A percentile compares a stretch with the other conserved stretches of the same genome.
Conservation (phyloP, 2,888 invertebrate genomes). For the Zygogramma bicolorata region DNA sequence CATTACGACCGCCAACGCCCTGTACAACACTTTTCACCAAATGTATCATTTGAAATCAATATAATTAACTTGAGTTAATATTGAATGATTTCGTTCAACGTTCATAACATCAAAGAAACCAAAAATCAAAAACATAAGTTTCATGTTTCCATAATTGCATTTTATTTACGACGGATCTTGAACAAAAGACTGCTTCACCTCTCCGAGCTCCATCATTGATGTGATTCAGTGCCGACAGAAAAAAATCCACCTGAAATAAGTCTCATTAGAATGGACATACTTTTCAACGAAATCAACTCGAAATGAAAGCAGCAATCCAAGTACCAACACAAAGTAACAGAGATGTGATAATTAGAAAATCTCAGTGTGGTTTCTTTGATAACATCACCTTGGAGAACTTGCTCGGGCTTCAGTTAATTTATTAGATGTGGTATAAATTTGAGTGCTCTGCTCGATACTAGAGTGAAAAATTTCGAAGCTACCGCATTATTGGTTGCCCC, state of each 20-base stretch:
- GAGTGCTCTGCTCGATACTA: conserved; percentile 46
- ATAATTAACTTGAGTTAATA: too few relatives aligned
- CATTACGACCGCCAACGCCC: too few relatives aligned
- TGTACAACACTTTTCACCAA: too few relatives aligned
- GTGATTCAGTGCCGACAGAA: too few relatives aligned
- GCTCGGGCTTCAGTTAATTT: conserved; percentile 38
- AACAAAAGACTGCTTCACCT: too few relatives aligned
- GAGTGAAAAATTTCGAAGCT: conserved; percentile 46
- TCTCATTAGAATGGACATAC: not conserved
- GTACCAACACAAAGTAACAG: conserved; percentile 33
- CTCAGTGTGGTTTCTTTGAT: conserved; percentile 55
- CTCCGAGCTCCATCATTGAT: too few relatives aligned
- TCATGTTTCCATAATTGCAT: too few relatives aligned
- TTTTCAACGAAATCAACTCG: conserved; percentile 20
- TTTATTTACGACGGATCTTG: too few relatives aligned
- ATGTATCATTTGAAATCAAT: too few relatives aligned
- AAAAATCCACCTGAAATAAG: not conserved
- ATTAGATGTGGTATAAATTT: conserved; percentile 51
- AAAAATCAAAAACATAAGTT: too few relatives aligned
- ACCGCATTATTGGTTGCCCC: conserved; percentile 40
- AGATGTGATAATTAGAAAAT: conserved; percentile 36
- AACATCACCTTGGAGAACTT: conserved; percentile 53
- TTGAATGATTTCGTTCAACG: too few relatives aligned
- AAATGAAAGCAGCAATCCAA: conserved; percentile 25
- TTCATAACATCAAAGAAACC: too few relatives aligned